Percentiles rank a stretch among this genome's conserved stretches.
Evolutionary conservation across 2,888 invertebrate species (phyloP).

Genomic region (Anodontia alba): DNA sequence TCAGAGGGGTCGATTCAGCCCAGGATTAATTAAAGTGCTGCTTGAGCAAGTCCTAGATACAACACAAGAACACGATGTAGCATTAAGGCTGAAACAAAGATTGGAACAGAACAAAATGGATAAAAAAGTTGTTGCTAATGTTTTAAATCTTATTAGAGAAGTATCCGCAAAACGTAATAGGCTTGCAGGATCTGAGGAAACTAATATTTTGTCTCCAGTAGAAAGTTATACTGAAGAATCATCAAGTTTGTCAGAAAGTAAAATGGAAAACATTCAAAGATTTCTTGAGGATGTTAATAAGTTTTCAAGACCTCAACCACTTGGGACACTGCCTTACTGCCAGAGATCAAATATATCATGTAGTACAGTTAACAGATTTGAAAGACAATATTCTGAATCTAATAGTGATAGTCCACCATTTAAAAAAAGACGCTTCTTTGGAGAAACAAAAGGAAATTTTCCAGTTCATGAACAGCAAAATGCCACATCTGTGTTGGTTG

Average conservation of each 20-base stretch:
- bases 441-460: not conserved
- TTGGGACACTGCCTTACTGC: not conserved
- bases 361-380: not conserved
- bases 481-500: not conserved
- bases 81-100: constrained; percentile 13
- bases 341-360: not conserved
- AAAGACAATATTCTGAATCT: not conserved
- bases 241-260: constrained; percentile 30
- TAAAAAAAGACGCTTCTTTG: not conserved
- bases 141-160: constrained; percentile 28
- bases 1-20: constrained; percentile 59
- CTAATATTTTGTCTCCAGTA: not conserved
- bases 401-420: not conserved
- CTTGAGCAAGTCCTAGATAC: constrained; percentile 64
- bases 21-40: constrained; percentile 70
- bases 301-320: not conserved
- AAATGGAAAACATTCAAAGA: constrained; percentile 31
- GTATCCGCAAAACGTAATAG: constrained; percentile 15
- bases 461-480: not conserved
- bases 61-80: constrained; percentile 21
- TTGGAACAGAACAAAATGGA: constrained; percentile 23
- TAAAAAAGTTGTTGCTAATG: not conserved
- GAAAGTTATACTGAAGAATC: not conserved
- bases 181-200: not conserved
- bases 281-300: constrained; percentile 35